A percentile compares a stretch with the other conserved stretches of the same genome.
These are phyloP conservation scores for Loris lydekkerianus DNA, from an alignment of 2,797 vertebrate species.

Conservation along the genomic window DNA sequence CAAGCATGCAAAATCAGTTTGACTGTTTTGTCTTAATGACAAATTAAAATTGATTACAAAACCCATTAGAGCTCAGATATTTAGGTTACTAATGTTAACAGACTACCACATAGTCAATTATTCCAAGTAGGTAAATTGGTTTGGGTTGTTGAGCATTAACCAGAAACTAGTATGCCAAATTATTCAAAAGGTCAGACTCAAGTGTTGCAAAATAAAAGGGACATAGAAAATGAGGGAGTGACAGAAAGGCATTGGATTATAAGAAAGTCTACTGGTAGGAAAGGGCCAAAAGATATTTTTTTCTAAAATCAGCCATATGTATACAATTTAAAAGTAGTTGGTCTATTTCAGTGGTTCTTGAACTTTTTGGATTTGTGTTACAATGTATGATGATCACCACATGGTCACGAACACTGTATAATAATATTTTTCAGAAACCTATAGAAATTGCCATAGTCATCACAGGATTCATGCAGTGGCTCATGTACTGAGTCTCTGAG, in stretches of 20 bases:
- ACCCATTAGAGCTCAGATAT: not conserved
- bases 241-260: not conserved
- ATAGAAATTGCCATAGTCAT: not conserved
- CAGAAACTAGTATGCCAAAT: not conserved
- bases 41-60: slow-evolving; percentile 69
- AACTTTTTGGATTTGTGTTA: not conserved
- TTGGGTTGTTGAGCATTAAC: not conserved
- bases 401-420: not conserved
- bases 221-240: not conserved
- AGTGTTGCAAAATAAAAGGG: not conserved
- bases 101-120: not conserved
- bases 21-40: slow-evolving; percentile 41
- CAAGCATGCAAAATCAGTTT: not conserved
- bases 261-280: slow-evolving; percentile 10
- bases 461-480: not conserved
- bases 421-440: not conserved
- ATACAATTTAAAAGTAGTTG: not conserved
- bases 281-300: not conserved
- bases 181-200: not conserved
- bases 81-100: slow-evolving; percentile 12
- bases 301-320: not conserved
- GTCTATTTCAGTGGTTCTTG: not conserved
- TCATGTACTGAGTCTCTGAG: not conserved
- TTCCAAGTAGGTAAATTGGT: not conserved
- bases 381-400: not conserved